Base-by-base conservation (phyloP, 2,797 vertebrate genomes). In the Streptopelia turtur region DNA sequence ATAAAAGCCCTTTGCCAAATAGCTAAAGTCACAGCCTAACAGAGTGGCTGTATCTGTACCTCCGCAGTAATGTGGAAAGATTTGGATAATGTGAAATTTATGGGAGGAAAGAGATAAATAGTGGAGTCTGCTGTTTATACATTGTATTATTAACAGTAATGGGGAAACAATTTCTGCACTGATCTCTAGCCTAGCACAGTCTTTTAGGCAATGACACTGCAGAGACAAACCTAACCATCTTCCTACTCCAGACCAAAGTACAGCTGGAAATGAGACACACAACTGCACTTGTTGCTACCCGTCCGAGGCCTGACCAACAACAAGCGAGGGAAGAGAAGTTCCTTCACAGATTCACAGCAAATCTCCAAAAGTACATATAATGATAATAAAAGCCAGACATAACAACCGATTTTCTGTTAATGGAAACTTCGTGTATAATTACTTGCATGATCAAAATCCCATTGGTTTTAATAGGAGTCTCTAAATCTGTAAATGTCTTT, bases 401-500 rank as follows among this genome's bases (percentile, higher is more conserved):
- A 89, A 66, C 20, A 49, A 41, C 27, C 41, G n/a, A 22, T 64
- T 81, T 81, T 64, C 33, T 45, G 24, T 30, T 74, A 91, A 82
- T 79, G 71, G 74, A 76, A 66, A 75, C 70, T 74, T 55, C 11
- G 8, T 31, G 27, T 95, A 61, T 35, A 82, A 87, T 71, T 86
- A 80, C 60, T 83, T 78, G n/a, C 47, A 49, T 81, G 45, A 78
- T 66, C 84, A 80, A 87, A 95, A 87, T 56, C 33, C 41, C 31
- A 53, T 41, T 87, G 91, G 35, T 59, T 93, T 93, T 82, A 85
- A 77, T 63, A 24, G 17, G 14, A 91, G 28, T 30, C 57, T 91
- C 66, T 41, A 56, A 76, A 39, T 70, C 93, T 37, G 37, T 11
- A 78, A 64, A 78, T 37, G 30, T 41, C 49, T 45, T 43, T 71